Percentiles rank a stretch among this genome's conserved stretches.
These are phyloP conservation scores for Metaphire vulgaris DNA, from an alignment of 1,140 invertebrate genomes.

Conservation along the genomic window DNA sequence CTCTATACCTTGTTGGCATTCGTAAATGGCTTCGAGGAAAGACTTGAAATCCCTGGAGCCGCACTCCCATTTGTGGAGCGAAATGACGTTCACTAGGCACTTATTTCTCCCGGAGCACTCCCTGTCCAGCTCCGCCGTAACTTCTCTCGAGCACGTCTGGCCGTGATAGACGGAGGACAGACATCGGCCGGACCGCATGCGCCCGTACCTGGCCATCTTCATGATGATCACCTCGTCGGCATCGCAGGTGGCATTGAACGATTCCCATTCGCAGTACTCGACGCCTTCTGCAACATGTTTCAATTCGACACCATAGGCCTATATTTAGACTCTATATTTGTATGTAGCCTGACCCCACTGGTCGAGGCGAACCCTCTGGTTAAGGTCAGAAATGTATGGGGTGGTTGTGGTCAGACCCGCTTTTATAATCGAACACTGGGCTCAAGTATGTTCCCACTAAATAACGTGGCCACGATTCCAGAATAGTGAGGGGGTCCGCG, in stretches of 20 bases:
- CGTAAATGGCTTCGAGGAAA: slow-evolving; percentile 16
- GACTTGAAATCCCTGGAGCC: slow-evolving; percentile 26
- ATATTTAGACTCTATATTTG: too few relatives aligned
- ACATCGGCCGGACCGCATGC: slow-evolving; percentile 21
- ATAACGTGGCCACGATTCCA: too few relatives aligned
- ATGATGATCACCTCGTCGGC: slow-evolving; percentile 23
- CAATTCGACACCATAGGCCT: too few relatives aligned
- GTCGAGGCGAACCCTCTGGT: too few relatives aligned
- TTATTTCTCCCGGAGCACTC: slow-evolving; percentile 18
- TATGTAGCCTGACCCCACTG: too few relatives aligned
- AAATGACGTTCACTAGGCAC: slow-evolving; percentile 20
- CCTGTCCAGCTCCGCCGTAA: slow-evolving; percentile 20
- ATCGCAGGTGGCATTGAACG: slow-evolving; percentile 24
- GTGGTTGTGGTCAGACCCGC: too few relatives aligned
- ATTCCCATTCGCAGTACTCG: slow-evolving; percentile 28
- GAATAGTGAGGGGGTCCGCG: too few relatives aligned
- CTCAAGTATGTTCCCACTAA: too few relatives aligned
- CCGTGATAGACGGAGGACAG: slow-evolving; percentile 15
- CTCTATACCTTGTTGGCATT: slow-evolving; percentile 26
- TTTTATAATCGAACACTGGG: too few relatives aligned
- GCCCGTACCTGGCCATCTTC: slow-evolving; percentile 18
- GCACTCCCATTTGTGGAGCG: slow-evolving; percentile 23
- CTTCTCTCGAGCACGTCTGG: slow-evolving; percentile 20
- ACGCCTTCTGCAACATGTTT: slow-evolving; percentile 1
- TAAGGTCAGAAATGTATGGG: too few relatives aligned